Evolutionary conservation across 2,888 invertebrate species (phyloP), one percentile per base, ranked within the genome.

Genomic region (Galeruca laticollis): DNA sequence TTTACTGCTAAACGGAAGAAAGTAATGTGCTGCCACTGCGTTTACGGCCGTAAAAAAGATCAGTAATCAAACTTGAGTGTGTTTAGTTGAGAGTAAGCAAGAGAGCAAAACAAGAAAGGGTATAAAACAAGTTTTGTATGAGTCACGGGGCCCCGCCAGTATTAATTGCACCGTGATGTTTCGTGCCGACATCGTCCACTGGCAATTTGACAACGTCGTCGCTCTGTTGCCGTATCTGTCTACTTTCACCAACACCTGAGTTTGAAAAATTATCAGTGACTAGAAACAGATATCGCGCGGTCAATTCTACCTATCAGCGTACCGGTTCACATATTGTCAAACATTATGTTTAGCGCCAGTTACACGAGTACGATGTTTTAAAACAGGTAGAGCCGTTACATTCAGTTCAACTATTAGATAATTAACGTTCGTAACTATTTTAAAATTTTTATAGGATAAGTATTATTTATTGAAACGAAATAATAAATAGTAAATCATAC

Each of bases 1-100:
- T 18, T 47, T 54, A n/a, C 13, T 13, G 15, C 6, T 54, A 8
- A 54, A n/a, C 54, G 31, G 54, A 64, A 64, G 56, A 64, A 65
- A 67, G 60, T 43, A 13, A 84, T 86, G 87, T 86, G 86, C 86
- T 87, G 87, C 86, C 87, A 87, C 86, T 75, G 75, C 33, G 33
- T 61, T 51, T 57, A 68, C 56, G 61, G 61, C 49, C 47, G 43
- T 47, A 59, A 21, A 66, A 47, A 63, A 62, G 57, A 68, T 61
- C 70, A 68, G 40, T 62, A 70, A 75, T 67, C 71, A 73, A 57
- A 57, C 65, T 15, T 57, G 56, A 68, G 72, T 76, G 52, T 31
- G 54, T 52, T 21, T 26, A 21, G 51, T 51, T 51, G 51, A 61
- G 57, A 52, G 63, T 67, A 64, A 71, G 72, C 69, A 75, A 68